Conservation (phyloP, 2,888 invertebrate genomes). For the Hecatera dysodea region DNA sequence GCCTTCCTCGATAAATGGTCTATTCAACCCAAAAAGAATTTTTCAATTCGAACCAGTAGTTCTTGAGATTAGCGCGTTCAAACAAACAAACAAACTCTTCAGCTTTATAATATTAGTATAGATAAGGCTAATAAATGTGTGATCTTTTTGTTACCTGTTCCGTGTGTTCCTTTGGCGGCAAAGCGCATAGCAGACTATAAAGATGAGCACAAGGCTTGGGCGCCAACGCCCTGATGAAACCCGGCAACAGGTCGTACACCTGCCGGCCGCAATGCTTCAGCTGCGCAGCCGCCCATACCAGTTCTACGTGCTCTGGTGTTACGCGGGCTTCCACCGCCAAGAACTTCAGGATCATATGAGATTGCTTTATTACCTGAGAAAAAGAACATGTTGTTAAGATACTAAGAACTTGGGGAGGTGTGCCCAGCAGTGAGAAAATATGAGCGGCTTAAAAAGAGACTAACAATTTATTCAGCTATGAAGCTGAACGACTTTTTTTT, state of each 20-base stretch:
- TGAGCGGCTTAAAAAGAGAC: too few species aligned
- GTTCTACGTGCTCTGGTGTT: conserved; percentile 97
- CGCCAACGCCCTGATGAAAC: conserved; percentile 97
- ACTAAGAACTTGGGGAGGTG: too few species aligned
- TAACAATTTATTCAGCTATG: too few species aligned
- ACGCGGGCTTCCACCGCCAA: conserved; percentile 97
- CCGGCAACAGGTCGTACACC: conserved; percentile 97
- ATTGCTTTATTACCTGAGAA: conserved; percentile 96
- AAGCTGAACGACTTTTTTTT: too few species aligned
- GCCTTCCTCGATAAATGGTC: too few species aligned
- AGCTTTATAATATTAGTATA: too few species aligned
- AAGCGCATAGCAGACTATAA: conserved; percentile 95
- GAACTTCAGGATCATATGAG: conserved; percentile 97
- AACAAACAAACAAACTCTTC: too few species aligned
- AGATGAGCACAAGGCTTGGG: conserved; percentile 97
- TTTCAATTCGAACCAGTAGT: too few species aligned
- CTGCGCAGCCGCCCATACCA: conserved; percentile 98
- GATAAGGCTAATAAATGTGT: too few species aligned
- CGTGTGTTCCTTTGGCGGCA: conserved; percentile 97
- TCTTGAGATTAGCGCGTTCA: too few species aligned
- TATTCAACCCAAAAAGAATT: too few species aligned
- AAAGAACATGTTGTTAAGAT: background rate
- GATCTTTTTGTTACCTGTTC: conserved; percentile 94
- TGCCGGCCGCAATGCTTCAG: conserved; percentile 98
- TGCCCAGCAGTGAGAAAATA: too few species aligned